Base-by-base conservation (phyloP, 2,797 vertebrate species). In the Muraenolepis orangiensis region DNA sequence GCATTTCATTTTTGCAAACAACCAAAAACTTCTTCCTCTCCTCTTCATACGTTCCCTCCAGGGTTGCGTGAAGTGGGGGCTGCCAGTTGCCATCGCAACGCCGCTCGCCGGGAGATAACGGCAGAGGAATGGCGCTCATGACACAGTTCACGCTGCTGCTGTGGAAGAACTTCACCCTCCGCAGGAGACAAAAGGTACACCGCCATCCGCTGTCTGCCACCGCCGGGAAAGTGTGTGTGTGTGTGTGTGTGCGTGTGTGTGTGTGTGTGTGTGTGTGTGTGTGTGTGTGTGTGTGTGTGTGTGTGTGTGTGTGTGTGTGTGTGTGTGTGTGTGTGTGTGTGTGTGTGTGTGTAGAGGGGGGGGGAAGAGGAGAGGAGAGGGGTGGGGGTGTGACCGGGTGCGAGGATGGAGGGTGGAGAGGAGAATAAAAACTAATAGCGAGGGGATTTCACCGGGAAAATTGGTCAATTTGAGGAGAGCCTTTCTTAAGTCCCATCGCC, bases 161-260 rank as follows among this genome's bases (percentile, higher is more conserved):
- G 7, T 99, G 97, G 97, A 99, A 99, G 93, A 99, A 99, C 90
- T 96, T 99, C 86, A 97, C 95, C 69, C 96, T 95, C 78, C 94
- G 97, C 91, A 96, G 93, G 91, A 92, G 97, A 89, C 96, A 99
- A 88, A 99, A 96, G 86, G 98, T 99, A 95, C 78, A 71, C 76
- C 61, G 70, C 78, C 76, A 30, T 74, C 46, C 66, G 32, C 67
- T 72, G 64, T 20, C n/a, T n/a, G n/a, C n/a, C n/a, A n/a, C n/a
- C n/a, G n/a, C n/a, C 76, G 84, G 82, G 73, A 74, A 18, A 76
- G 84, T 75, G 68, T 83, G 83, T 81, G 81, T 85, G 82, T 74
- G 78, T 57, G 74, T 74, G 80, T 79, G 71, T 73, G 78, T 71
- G 72, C 77, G 83, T 78, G 13, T 12, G 29, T 30, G 28, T 74